These are phyloP conservation scores for Lepeophtheirus salmonis DNA, from an alignment of 1,140 invertebrate genomes.

Conservation along the genomic window DNA sequence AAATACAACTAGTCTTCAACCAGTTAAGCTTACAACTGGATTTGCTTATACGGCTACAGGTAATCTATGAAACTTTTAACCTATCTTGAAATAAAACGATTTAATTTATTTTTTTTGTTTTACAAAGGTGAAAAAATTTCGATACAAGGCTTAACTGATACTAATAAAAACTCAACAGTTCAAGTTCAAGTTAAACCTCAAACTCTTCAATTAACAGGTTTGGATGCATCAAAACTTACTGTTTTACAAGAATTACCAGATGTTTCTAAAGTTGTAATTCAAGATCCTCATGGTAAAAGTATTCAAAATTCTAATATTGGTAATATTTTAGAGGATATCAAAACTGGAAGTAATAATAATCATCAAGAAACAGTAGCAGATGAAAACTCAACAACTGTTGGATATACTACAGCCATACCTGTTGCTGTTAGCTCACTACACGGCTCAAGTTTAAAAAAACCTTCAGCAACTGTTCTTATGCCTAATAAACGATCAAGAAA, in stretches of 20 bases:
- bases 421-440: not conserved
- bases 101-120: not conserved
- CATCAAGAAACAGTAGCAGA: not conserved
- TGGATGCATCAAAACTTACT: conserved; percentile 8
- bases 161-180: not conserved
- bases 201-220: not conserved
- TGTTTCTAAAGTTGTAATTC: conserved; percentile 8
- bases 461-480: not conserved
- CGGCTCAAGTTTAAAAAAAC: not conserved
- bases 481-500: not conserved
- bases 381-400: too few species aligned
- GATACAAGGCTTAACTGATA: not conserved
- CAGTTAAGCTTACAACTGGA: not conserved
- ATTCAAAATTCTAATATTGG: not conserved
- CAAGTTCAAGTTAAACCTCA: conserved; percentile 7
- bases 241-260: conserved; percentile 13
- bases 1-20: not conserved
- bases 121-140: conserved; percentile 7
- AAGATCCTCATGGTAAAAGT: conserved; percentile 11
- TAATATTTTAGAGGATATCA: conserved; percentile 11
- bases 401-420: not conserved
- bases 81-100: not conserved
- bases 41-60: not conserved
- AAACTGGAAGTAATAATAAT: not conserved
- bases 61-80: not conserved